Evolutionary conservation across 2,113 vertebrate species (phyloP).

Genomic region (Semnornis frantzii): DNA sequence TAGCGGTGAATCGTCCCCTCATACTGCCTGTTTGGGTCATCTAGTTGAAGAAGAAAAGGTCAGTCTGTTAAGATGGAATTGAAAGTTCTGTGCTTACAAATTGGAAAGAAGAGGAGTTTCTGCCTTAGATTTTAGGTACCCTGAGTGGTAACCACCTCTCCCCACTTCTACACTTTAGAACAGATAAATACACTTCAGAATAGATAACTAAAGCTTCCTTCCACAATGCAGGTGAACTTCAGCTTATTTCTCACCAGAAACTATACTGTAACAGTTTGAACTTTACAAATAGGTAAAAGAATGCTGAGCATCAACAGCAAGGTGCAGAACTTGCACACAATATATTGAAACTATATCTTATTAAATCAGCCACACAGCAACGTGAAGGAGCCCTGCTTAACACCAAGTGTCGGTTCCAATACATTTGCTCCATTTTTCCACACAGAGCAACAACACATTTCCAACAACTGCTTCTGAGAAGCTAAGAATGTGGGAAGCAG

Average conservation of each 20-base stretch:
- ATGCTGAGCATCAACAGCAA: background rate
- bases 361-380: background rate
- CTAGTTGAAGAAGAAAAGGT: conserved; percentile 62
- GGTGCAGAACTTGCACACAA: background rate
- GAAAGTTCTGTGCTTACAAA: background rate
- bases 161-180: background rate
- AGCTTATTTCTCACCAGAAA: background rate
- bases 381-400: background rate
- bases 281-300: background rate
- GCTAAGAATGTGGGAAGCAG: background rate
- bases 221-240: background rate
- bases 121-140: background rate
- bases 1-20: conserved; percentile 86
- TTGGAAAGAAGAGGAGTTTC: background rate
- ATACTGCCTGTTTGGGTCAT: conserved; percentile 78
- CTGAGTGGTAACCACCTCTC: background rate
- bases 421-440: background rate
- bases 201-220: background rate
- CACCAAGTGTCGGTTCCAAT: background rate
- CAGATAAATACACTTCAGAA: background rate
- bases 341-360: background rate
- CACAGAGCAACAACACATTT: background rate
- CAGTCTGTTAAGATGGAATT: background rate
- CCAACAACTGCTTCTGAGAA: background rate
- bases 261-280: background rate